phyloP scores from a whole-genome alignment of 2,888 invertebrate species.

The Apamea epomidion region DNA sequence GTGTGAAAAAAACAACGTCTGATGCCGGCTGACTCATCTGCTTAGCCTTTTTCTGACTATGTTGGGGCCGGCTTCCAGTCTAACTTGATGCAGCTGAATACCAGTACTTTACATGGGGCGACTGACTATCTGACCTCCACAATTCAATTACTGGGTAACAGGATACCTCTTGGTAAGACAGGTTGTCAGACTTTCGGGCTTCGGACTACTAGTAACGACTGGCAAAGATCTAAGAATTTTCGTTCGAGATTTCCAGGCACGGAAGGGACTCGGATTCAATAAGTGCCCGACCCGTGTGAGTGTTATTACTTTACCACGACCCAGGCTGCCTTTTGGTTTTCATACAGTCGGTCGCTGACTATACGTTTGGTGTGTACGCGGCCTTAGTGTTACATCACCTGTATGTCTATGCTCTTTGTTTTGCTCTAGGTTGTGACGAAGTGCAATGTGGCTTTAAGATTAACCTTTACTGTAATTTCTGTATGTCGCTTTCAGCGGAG shows the following conservation, averaged over 20 bases:
- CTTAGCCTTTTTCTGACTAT: too few relatives aligned
- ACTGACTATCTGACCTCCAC: neutral
- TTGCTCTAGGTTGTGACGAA: neutral
- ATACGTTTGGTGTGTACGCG: neutral
- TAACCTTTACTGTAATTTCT: neutral
- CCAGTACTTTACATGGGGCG: too few relatives aligned
- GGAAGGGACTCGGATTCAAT: neutral
- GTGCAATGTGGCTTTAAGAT: constrained; percentile 11
- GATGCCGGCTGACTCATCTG: too few relatives aligned
- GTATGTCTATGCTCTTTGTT: constrained; percentile 23
- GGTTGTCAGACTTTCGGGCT: neutral
- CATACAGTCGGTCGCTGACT: neutral
- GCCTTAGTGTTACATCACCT: constrained; percentile 2
- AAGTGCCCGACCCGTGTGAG: neutral
- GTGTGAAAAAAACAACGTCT: neutral
- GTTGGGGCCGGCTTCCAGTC: neutral
- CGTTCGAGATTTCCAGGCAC: neutral
- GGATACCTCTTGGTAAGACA: too few relatives aligned
- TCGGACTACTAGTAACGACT: neutral
- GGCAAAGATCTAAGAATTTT: neutral
- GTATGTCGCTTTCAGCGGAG: neutral
- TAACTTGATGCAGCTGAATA: too few relatives aligned
- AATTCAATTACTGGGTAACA: neutral
- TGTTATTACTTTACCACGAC: neutral
- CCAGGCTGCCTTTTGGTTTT: neutral